phyloP scores from a whole-genome alignment of 2,797 vertebrate species.

The Phoeniculus purpureus region DNA sequence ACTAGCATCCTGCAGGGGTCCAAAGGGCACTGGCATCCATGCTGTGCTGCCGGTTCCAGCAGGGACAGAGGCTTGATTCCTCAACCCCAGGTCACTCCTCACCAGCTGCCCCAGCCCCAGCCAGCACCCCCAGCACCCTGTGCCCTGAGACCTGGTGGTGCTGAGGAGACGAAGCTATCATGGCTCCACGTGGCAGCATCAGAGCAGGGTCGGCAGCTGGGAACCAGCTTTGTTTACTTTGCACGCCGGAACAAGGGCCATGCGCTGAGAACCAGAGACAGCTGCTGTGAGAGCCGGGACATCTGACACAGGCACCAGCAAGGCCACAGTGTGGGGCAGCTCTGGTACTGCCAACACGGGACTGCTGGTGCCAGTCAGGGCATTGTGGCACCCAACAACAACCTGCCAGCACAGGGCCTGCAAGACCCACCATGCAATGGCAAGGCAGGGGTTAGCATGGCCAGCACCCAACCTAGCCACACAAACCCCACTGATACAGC shows the following conservation, averaged over 20 bases:
- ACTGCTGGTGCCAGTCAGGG: not conserved
- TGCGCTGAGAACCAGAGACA: not conserved
- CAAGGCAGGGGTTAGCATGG: not conserved
- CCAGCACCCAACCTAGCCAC: not conserved
- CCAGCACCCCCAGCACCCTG: rapidly evolving
- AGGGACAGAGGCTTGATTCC: not conserved
- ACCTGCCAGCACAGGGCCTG: not conserved
- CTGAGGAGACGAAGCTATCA: rapidly evolving
- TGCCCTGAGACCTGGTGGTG: not conserved
- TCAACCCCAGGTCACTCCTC: not conserved
- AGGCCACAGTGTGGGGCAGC: rapidly evolving
- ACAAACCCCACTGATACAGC: rapidly evolving
- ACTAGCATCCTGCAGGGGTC: rapidly evolving
- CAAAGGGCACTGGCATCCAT: not conserved
- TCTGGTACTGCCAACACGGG: rapidly evolving
- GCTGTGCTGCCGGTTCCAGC: not conserved
- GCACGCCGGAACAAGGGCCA: not conserved
- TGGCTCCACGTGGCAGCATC: not conserved
- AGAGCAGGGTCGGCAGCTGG: not conserved
- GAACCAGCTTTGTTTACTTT: slow-evolving; percentile 34
- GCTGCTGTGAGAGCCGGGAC: not conserved
- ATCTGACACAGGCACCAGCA: not conserved
- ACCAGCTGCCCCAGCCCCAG: not conserved
- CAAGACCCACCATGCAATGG: too few relatives aligned
- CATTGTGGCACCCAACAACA: rapidly evolving